phyloP scores from a whole-genome alignment of 2,888 invertebrate genomes.

The Syritta pipiens region DNA sequence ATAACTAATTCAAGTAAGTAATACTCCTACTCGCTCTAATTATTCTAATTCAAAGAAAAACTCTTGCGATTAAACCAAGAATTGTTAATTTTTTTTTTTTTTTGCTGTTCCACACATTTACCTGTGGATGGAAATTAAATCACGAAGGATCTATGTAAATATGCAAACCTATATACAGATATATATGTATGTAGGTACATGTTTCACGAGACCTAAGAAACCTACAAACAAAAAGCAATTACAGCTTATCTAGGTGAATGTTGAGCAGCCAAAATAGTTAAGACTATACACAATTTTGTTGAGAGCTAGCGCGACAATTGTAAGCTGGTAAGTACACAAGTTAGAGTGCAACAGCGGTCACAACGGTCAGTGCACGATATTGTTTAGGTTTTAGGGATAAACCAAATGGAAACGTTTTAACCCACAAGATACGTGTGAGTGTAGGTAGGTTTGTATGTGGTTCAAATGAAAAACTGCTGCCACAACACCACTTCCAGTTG shows the following conservation, averaged over 20 bases:
- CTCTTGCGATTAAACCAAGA: not conserved
- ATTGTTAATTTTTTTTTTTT: not conserved
- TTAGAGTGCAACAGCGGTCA: conserved; percentile 50
- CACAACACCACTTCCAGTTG: not conserved
- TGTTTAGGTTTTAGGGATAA: conserved; percentile 18
- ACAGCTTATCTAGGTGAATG: not conserved
- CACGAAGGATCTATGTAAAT: conserved; percentile 5
- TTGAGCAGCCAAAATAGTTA: not conserved
- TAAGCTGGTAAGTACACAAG: conserved; percentile 11
- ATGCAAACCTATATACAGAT: conserved; percentile 3
- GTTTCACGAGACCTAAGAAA: not conserved
- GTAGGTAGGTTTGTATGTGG: not conserved
- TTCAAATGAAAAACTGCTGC: not conserved
- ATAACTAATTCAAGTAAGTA: no score
- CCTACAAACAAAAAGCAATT: not conserved
- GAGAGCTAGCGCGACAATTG: not conserved
- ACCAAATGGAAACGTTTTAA: conserved; percentile 9
- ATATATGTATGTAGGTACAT: no score
- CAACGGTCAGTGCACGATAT: conserved; percentile 51
- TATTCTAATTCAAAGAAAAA: conserved; percentile 4
- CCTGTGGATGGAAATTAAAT: not conserved
- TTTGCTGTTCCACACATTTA: not conserved
- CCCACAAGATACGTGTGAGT: not conserved
- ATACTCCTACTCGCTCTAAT: not conserved
- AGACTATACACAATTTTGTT: not conserved